These are phyloP conservation scores for Stegodyphus mimosarum DNA, from an alignment of 1,140 invertebrate species.

Conservation along the genomic window DNA sequence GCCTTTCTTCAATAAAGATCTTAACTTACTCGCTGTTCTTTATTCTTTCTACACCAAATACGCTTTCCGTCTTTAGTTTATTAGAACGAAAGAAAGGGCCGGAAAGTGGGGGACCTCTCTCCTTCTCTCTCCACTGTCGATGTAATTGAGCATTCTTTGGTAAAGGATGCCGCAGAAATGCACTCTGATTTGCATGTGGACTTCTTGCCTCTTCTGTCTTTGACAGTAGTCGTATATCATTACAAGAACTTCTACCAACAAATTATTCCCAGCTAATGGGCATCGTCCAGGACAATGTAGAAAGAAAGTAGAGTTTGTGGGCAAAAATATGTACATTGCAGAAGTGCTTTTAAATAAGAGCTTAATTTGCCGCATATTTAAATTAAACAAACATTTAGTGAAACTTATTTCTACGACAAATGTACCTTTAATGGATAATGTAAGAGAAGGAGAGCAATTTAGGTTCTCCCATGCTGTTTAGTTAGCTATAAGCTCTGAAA, in stretches of 20 bases:
- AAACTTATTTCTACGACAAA: too few relatives aligned
- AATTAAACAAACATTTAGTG: too few relatives aligned
- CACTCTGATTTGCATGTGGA: constrained; percentile 39
- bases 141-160: constrained; percentile 43
- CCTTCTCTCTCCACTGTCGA: constrained; percentile 18
- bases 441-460: too few relatives aligned
- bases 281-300: too few relatives aligned
- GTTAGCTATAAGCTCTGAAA: too few relatives aligned
- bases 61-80: background rate
- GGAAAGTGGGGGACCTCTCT: background rate
- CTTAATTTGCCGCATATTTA: too few relatives aligned
- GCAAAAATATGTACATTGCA: too few relatives aligned
- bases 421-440: too few relatives aligned
- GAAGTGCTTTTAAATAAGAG: too few relatives aligned
- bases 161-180: constrained; percentile 18
- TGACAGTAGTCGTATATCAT: constrained; percentile 53
- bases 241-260: constrained; percentile 47
- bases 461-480: too few relatives aligned
- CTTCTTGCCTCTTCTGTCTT: constrained; percentile 30
- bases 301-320: too few relatives aligned
- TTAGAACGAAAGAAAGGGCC: background rate
- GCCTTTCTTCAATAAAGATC: too few relatives aligned
- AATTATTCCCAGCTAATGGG: constrained; percentile 50
- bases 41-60: background rate
- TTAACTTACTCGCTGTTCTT: background rate